Evolutionary conservation across 1,140 invertebrate genomes (phyloP), one percentile per base, ranked within the genome.

Genomic region (Oryctes rhinoceros): DNA sequence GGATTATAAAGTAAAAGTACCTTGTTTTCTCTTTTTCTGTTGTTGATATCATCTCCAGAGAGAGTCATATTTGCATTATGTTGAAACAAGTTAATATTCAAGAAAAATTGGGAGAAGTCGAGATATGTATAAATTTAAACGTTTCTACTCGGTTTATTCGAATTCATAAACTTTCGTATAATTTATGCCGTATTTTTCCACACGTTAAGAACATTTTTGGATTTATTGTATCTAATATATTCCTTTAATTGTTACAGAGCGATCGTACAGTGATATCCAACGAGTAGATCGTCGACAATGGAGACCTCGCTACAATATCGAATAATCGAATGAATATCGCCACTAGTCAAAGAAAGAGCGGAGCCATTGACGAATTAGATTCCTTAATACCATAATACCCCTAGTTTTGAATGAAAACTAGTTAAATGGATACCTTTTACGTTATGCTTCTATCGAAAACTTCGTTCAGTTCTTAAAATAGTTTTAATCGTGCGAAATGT

Each of bases 261-360:
- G 86, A 81, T 87, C 86, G 2, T 85, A 87, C 80, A 87, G 86
- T 75, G 86, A 87, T 76, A 87, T 87, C 65, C 86, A 87, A 78
- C 82, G 84, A 76, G 84, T 86, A 10, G 85, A 86, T 75, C 82
- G 84, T 47, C 81, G 85, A 81, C 81, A 82, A 18, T 85, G 84
- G 83, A 83, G 84, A 37, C 48, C 75, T 20, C 79, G 74, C 35
- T 76, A 76, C 37, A 76, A 76, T 48, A 76, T 76, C 74, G 74
- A 76, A 76, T 76, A 76, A 76, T 76, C 35, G 20, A 37, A 37
- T 9, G 44, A n/a, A 76, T 76, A 35, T 47, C 74, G 44, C 44
- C 9, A 76, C 74, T 76, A 76, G 74, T 76, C 74, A 76, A 76
- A 18, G 20, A 47, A 37, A 20, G 18, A 39, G 4, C 30, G 39